Evolutionary conservation across 2,113 vertebrate species (phyloP).

Genomic region (Daboia siamensis): DNA sequence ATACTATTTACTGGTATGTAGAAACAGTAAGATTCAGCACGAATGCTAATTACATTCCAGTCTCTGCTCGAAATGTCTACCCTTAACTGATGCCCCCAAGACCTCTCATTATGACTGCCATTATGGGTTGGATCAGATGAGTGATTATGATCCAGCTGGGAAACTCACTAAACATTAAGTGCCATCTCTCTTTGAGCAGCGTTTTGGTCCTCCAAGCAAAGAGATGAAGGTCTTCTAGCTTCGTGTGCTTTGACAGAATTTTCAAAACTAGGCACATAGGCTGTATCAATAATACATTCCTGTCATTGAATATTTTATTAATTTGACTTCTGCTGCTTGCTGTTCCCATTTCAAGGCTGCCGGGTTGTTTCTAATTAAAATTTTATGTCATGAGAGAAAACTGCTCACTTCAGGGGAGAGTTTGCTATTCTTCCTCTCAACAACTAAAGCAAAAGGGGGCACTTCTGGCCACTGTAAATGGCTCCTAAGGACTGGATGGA

Average conservation of each 20-base stretch:
- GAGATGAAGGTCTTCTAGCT: not conserved
- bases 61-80: not conserved
- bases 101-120: not conserved
- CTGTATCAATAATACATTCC: constrained; percentile 64
- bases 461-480: constrained; percentile 51
- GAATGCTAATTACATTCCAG: not conserved
- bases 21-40: not conserved
- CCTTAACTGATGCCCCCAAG: not conserved
- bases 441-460: constrained; percentile 44
- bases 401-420: constrained; percentile 52
- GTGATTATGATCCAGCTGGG: not conserved
- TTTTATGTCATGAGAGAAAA: constrained; percentile 65
- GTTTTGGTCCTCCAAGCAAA: constrained; percentile 21
- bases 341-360: constrained; percentile 63
- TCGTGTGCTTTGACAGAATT: constrained; percentile 8
- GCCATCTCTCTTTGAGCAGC: not conserved
- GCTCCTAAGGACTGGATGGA: not conserved
- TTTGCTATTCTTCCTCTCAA: constrained; percentile 55
- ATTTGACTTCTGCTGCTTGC: constrained; percentile 57
- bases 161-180: not conserved
- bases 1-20: not conserved
- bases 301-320: constrained; percentile 70
- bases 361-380: constrained; percentile 68
- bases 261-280: constrained; percentile 37
- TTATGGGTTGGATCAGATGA: not conserved